Conservation (phyloP, 2,113 vertebrate species). For the Pterocles orientalis region DNA sequence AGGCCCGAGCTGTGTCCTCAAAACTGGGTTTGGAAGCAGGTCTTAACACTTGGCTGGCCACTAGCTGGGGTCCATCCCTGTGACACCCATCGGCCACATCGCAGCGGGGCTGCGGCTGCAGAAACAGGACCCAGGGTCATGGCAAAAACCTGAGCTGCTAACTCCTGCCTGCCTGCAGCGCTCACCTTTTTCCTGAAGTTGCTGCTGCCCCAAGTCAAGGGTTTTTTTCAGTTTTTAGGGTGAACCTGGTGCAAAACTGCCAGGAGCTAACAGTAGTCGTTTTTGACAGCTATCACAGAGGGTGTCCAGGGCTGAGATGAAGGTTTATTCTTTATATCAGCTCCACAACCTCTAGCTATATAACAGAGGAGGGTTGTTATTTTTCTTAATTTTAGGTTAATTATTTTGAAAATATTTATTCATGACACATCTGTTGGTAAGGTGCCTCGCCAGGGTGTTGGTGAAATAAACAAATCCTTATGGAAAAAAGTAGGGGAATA, state of each 20-base stretch:
- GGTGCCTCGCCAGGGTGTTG: background rate
- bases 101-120: background rate
- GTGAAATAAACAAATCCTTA: background rate
- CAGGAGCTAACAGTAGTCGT: background rate
- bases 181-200: background rate
- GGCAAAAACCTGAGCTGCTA: background rate
- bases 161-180: background rate
- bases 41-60: background rate
- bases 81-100: background rate
- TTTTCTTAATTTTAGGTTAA: background rate
- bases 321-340: background rate
- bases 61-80: background rate
- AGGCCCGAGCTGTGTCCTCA: background rate
- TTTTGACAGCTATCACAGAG: background rate
- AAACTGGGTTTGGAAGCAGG: background rate
- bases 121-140: background rate
- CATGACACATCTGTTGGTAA: background rate
- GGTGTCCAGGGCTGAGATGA: background rate
- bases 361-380: background rate
- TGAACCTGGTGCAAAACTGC: background rate
- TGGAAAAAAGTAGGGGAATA: background rate
- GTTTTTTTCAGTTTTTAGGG: background rate
- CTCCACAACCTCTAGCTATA: background rate
- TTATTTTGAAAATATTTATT: background rate
- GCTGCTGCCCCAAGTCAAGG: background rate